Evolutionary conservation across 23 tunicate genomes (phyloP).

Genomic region (Ciona savignyi): DNA sequence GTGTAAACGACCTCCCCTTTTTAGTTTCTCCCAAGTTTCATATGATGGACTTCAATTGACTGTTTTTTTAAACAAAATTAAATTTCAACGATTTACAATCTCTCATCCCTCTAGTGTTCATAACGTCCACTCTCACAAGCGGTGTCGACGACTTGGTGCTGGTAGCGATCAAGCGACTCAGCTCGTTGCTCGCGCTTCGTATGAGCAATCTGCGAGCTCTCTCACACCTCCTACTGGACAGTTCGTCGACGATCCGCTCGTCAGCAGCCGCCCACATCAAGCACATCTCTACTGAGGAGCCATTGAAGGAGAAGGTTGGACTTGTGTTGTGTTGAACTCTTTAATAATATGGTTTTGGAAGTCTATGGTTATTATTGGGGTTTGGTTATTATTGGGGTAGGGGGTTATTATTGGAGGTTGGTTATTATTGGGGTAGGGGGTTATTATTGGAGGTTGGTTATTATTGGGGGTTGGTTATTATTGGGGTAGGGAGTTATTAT

Average conservation of each 20-base stretch:
- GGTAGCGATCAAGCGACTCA: slow-evolving; percentile 70
- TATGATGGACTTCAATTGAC: too few species aligned
- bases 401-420: not conserved
- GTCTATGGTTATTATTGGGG: not conserved
- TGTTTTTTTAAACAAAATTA: too few species aligned
- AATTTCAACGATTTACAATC: not conserved
- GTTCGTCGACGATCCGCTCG: slow-evolving; percentile 31
- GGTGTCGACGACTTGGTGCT: slow-evolving; percentile 34
- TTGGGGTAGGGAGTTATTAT: not conserved
- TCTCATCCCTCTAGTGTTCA: slow-evolving; percentile 55
- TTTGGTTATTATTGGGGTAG: not conserved
- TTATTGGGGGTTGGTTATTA: not conserved
- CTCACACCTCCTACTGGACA: slow-evolving; percentile 61
- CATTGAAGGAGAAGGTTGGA: slow-evolving; percentile 52
- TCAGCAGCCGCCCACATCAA: slow-evolving; percentile 92
- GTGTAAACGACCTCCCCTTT: too few species aligned
- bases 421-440: not conserved
- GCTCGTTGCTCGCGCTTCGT: slow-evolving; percentile 76
- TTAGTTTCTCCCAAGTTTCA: too few species aligned
- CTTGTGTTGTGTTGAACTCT: not conserved
- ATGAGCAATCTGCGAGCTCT: slow-evolving; percentile 74
- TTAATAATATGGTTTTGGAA: not conserved
- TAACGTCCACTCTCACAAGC: slow-evolving; percentile 44
- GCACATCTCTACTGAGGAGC: slow-evolving; percentile 49
- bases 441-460: not conserved